These are phyloP conservation scores for Megalurothrips usitatus DNA, from an alignment of 2,888 invertebrate genomes.

Conservation along the genomic window DNA sequence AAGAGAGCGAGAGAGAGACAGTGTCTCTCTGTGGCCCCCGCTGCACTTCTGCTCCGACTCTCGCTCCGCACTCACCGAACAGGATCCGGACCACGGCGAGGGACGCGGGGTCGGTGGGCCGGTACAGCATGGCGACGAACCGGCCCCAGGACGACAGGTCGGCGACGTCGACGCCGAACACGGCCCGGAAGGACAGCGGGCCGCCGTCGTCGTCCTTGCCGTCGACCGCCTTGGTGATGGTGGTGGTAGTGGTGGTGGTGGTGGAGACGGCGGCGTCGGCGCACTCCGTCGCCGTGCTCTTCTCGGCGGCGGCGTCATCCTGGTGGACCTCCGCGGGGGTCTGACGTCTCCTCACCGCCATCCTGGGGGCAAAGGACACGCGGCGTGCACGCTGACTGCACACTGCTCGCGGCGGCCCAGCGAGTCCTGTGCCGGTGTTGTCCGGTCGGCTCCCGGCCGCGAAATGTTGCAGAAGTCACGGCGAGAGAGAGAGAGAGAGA, in stretches of 20 bases:
- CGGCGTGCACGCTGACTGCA: background rate
- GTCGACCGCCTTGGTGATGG: background rate
- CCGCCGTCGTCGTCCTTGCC: background rate
- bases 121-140: constrained; percentile 56
- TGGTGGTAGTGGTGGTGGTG: background rate
- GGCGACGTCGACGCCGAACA: constrained; percentile 40
- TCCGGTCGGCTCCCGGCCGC: background rate
- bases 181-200: constrained; percentile 4
- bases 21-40: no score
- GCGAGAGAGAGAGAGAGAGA: constrained; percentile 32
- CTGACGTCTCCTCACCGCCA: background rate
- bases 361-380: background rate
- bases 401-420: background rate
- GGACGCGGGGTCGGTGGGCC: constrained; percentile 68
- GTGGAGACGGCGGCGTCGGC: background rate
- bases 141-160: constrained; percentile 46
- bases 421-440: background rate
- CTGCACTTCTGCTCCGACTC: no score
- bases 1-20: no score
- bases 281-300: background rate
- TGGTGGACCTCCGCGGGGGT: background rate
- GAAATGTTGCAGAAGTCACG: constrained; percentile 17
- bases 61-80: constrained; percentile 61
- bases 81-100: constrained; percentile 72
- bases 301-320: background rate